Evolutionary conservation across 30 jellyfish, hydroid and myxozoan genomes (phyloP).

Genomic region (Morbakka virulenta): DNA sequence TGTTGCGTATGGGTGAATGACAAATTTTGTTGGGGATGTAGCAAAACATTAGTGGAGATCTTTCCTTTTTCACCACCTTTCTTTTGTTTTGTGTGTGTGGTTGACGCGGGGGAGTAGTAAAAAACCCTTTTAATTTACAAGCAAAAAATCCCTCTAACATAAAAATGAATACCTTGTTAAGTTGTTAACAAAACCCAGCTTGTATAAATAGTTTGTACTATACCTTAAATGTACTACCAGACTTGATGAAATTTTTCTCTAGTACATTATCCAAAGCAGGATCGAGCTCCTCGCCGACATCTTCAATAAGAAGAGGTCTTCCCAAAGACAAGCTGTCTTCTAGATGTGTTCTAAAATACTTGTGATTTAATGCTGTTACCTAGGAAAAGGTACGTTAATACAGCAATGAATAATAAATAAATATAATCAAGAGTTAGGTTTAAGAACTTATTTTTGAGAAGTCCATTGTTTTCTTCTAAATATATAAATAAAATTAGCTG

Average conservation of each 20-base stretch:
- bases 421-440: background rate
- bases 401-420: no score
- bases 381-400: background rate
- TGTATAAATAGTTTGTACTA: background rate
- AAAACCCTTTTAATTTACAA: background rate
- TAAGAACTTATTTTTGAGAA: background rate
- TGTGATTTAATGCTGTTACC: constrained; percentile 89
- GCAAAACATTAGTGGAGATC: no score
- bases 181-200: no score
- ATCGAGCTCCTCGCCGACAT: constrained; percentile 91
- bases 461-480: no score
- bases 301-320: constrained; percentile 81
- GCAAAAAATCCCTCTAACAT: background rate
- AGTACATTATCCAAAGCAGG: constrained; percentile 96
- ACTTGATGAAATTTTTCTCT: constrained; percentile 86
- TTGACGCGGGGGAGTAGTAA: background rate
- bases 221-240: constrained; percentile 89
- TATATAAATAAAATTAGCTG: no score
- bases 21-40: no score
- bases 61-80: no score
- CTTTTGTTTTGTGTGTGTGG: no score
- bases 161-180: no score
- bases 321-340: constrained; percentile 93
- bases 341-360: constrained; percentile 88
- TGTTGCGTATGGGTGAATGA: no score